phyloP scores from a whole-genome alignment of 2,888 invertebrate species.

The Diplolepis rosae region DNA sequence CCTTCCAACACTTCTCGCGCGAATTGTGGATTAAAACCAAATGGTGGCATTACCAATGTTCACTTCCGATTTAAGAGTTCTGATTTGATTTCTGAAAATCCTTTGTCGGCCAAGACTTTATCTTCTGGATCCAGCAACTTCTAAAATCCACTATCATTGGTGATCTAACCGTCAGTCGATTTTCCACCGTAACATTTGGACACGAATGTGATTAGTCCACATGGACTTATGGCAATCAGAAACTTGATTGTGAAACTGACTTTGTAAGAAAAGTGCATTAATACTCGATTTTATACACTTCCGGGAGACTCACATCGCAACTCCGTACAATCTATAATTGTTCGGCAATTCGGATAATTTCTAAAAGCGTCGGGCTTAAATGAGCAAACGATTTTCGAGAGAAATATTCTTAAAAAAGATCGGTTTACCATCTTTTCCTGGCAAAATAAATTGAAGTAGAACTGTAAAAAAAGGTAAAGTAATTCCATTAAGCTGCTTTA shows the following conservation, averaged over 20 bases:
- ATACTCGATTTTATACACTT: constrained; percentile 41
- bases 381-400: constrained; percentile 35
- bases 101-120: constrained; percentile 39
- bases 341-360: constrained; percentile 44
- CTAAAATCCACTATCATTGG: constrained; percentile 52
- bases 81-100: no score
- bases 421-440: constrained; percentile 34
- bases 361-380: constrained; percentile 38
- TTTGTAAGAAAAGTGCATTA: constrained; percentile 48
- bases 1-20: constrained; percentile 40
- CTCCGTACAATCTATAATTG: constrained; percentile 46
- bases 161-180: constrained; percentile 50
- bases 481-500: constrained; percentile 23
- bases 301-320: constrained; percentile 40
- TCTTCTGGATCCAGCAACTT: constrained; percentile 49
- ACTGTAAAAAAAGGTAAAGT: constrained; percentile 32
- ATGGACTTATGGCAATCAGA: constrained; percentile 48
- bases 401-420: constrained; percentile 33
- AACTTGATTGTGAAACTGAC: constrained; percentile 45
- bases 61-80: constrained; percentile 33
- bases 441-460: constrained; percentile 38
- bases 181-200: constrained; percentile 53
- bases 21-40: constrained; percentile 37
- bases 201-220: constrained; percentile 49
- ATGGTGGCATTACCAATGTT: constrained; percentile 49